These are phyloP conservation scores for Trissoscelio sp. DNA, from an alignment of 2,888 invertebrate genomes.

Conservation along the genomic window DNA sequence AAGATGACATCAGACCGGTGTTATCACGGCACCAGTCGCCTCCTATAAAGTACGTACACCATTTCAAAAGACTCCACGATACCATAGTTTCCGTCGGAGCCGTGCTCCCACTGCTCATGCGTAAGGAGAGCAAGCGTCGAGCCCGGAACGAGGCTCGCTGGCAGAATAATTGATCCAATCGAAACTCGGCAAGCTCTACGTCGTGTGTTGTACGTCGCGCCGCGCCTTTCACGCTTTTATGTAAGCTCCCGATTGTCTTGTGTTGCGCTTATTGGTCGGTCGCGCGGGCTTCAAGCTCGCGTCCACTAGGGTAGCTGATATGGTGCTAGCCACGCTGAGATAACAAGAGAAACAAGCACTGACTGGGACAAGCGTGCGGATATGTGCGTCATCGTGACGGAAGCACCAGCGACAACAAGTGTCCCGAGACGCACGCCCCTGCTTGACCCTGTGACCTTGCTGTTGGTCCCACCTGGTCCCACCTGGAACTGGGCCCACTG, in stretches of 20 bases:
- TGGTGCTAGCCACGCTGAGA: slow-evolving; percentile 15
- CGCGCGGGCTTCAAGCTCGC: slow-evolving; percentile 46
- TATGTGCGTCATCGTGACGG: slow-evolving; percentile 48
- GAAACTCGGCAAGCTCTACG: slow-evolving; percentile 74
- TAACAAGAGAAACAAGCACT: slow-evolving; percentile 24
- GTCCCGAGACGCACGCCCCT: slow-evolving; percentile 68
- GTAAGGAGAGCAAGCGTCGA: slow-evolving; percentile 66
- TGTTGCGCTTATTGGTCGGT: slow-evolving; percentile 12
- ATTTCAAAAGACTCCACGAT: slow-evolving; percentile 21
- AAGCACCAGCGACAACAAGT: slow-evolving; percentile 74
- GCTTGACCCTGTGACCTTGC: slow-evolving; percentile 36
- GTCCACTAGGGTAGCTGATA: slow-evolving; percentile 4
- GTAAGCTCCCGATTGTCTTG: slow-evolving; percentile 64
- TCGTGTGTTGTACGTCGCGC: slow-evolving; percentile 64
- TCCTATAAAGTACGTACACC: slow-evolving; percentile 17
- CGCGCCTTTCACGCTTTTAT: slow-evolving; percentile 72
- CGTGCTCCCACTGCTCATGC: slow-evolving; percentile 73
- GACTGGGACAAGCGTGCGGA: slow-evolving; percentile 22
- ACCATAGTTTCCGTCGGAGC: slow-evolving; percentile 26
- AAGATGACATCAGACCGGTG: not conserved
- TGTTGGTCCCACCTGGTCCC: slow-evolving; percentile 12
- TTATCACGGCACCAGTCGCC: slow-evolving; percentile 14
- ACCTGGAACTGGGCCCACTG: slow-evolving; percentile 34
- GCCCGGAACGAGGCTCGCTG: slow-evolving; percentile 74
- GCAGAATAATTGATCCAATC: slow-evolving; percentile 78